Percentiles rank a stretch among this genome's conserved stretches.
phyloP scores from a whole-genome alignment of 2,888 invertebrate genomes.

The Sylvicola cinctus region DNA sequence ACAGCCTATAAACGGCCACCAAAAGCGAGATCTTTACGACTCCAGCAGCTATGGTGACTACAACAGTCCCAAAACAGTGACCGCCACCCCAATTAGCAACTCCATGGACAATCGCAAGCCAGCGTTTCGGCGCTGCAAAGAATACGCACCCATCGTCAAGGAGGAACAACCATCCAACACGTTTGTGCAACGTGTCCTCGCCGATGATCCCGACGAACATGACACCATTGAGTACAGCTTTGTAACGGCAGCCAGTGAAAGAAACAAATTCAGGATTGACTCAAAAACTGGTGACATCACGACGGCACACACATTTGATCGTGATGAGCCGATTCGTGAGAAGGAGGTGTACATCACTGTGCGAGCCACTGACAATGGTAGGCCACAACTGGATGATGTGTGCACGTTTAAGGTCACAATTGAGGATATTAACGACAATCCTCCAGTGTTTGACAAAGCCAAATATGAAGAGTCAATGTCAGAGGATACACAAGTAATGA shows the following conservation, averaged over 20 bases:
- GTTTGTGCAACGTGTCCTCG: slow-evolving; percentile 37
- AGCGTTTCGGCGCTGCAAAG: slow-evolving; percentile 62
- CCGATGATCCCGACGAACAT: slow-evolving; percentile 39
- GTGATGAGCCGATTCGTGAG: slow-evolving; percentile 71
- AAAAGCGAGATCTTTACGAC: too few relatives aligned
- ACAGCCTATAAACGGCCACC: too few relatives aligned
- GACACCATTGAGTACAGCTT: slow-evolving; percentile 70
- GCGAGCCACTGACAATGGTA: slow-evolving; percentile 81
- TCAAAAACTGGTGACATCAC: slow-evolving; percentile 52
- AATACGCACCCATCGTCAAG: slow-evolving; percentile 59
- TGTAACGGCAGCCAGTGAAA: slow-evolving; percentile 50
- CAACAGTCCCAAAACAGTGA: too few relatives aligned
- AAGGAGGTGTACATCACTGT: slow-evolving; percentile 73
- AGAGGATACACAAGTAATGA: slow-evolving; percentile 43
- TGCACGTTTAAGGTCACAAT: slow-evolving; percentile 85
- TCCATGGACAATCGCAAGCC: slow-evolving; percentile 61
- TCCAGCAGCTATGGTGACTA: too few relatives aligned
- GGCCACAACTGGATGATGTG: slow-evolving; percentile 73
- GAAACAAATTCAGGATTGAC: slow-evolving; percentile 61
- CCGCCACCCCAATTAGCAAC: neutral
- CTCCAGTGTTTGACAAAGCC: slow-evolving; percentile 28
- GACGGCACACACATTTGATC: slow-evolving; percentile 62
- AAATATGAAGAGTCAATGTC: slow-evolving; percentile 55
- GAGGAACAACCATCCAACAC: slow-evolving; percentile 57
- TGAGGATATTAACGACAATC: slow-evolving; percentile 84